Evolutionary conservation across 30 jellyfish, hydroid and myxozoan species (phyloP).

Genomic region (Phacellophora camtschatica): DNA sequence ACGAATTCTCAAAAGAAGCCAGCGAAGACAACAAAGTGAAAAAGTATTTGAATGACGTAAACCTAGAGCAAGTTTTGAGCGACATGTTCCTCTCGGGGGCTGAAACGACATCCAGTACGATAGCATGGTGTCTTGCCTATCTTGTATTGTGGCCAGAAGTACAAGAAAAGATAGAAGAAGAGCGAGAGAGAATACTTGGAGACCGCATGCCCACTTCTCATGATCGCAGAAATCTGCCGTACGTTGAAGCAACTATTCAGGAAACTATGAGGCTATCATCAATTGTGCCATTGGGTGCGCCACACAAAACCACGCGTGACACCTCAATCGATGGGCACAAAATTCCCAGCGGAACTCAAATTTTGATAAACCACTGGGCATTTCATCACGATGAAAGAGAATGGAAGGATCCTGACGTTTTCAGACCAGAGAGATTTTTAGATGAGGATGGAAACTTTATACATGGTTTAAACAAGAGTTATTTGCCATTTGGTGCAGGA

Average conservation of each 20-base stretch:
- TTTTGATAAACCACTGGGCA: conserved; percentile 80
- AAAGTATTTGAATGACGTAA: conserved; percentile 36
- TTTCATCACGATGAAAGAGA: conserved; percentile 74
- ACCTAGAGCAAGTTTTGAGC: conserved; percentile 43
- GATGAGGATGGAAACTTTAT: conserved; percentile 67
- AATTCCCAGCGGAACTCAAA: conserved; percentile 65
- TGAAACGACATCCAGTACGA: conserved; percentile 76
- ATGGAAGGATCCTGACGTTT: conserved; percentile 76
- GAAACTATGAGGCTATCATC: conserved; percentile 74
- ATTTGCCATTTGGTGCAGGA: conserved; percentile 97
- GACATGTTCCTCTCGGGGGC: conserved; percentile 74
- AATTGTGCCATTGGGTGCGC: conserved; percentile 79
- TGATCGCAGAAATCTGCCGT: conserved; percentile 62
- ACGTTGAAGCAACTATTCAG: conserved; percentile 64
- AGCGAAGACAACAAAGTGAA: conserved; percentile 26
- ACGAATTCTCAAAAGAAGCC: conserved; percentile 41
- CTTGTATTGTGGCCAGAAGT: conserved; percentile 72
- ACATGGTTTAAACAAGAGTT: conserved; percentile 57
- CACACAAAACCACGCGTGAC: conserved; percentile 65
- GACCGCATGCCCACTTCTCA: conserved; percentile 46
- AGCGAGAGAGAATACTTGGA: conserved; percentile 58
- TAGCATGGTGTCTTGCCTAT: conserved; percentile 68
- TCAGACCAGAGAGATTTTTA: conserved; percentile 82
- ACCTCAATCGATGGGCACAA: conserved; percentile 48
- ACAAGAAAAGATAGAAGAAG: conserved; percentile 52